Base-by-base conservation (phyloP, 2,113 vertebrate genomes). In the Heterocephalus glaber region DNA sequence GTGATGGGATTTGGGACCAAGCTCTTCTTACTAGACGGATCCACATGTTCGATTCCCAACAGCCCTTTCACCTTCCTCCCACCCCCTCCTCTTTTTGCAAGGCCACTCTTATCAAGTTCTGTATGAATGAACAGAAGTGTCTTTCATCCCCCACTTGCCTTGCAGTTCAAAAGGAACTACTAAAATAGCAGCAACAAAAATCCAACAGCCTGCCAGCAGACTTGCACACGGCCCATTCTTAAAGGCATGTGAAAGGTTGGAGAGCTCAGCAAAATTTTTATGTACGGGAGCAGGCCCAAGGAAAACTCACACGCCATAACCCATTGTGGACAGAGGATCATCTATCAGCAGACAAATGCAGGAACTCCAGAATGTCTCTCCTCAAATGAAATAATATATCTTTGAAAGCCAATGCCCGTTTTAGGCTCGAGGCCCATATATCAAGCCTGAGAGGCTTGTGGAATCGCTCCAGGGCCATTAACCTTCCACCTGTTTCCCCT, bases 351-450 rank as follows among this genome's bases (percentile, higher is more conserved):
- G 99, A 99, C 99, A 99, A 99, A 99, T 99, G 99, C 99, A 98
- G 98, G 98, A 98, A 98, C 98, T 98, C 98, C 99, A 99, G 99
- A 99, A 99, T 99, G 99, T 99, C 99, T 99, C 99, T 99, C 99
- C 99, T 99, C 99, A 99, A 99, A 99, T 99, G 99, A 99, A 99
- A 99, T 99, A 99, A 99, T 99, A 99, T 99, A 99, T 99, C 99
- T 99, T 99, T 99, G 99, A 99, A 99, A 99, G 99, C 99, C 99
- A 99, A 99, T 99, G 99, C 99, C 99, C 97, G 99, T 99, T 98
- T 99, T 99, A 98, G 99, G 99, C 99, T 98, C 98, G 96, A 98
- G 98, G 98, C 98, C 99, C 99, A 99, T 99, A 99, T 99, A 99
- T 99, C 99, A 99, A 99, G 99, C 98, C 99, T 98, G 99, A 99